Evolutionary conservation across 2,888 invertebrate species (phyloP), one percentile per base, ranked within the genome.

Genomic region (Elysia crispata): DNA sequence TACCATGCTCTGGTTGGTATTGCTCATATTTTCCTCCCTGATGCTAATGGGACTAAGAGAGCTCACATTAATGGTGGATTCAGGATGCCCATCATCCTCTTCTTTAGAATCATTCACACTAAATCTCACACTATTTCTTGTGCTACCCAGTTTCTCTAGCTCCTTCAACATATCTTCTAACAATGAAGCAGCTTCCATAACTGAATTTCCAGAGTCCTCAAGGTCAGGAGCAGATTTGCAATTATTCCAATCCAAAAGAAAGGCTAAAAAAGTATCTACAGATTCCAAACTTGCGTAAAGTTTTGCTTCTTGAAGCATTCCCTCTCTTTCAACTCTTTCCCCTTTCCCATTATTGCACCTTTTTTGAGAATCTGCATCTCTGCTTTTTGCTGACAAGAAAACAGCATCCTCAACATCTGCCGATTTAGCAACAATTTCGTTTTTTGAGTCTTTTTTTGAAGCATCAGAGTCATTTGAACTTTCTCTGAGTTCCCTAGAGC

Each of bases 191-290:
- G 86, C 83, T 13, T 85, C 85, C 75, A 89, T 77, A 30, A 81
- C 86, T 13, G 86, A 84, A 11, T 76, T 76, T 15, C 78, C 64
- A 15, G 1, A 23, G 6, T 60, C 23, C 6, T 15, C 60, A 20
- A 60, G 23, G 23, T 60, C 60, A 60, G 20, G 60, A 18, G 86
- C 50, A 86, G 73, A 15, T 85, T 83, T 11, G 76, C 76, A 15
- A 78, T 50, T 15, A 1, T 81, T 78, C 70, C 80, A 74, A 54
- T 89, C 89, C 20, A 82, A 82, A 41, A 90, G 81, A 80, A 86
- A 87, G 6, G 83, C 82, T 33, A 90, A 81, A 81, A 90, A 91
- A n/a, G 87, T 85, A 60, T 87, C 87, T 57, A 87, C 82, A 75
- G 85, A 84, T 8, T 84, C 83, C 50, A 82, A 64, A 67, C 82